Conservation (phyloP, 2,797 vertebrate genomes). For the Neosilurus hyrtlii region DNA sequence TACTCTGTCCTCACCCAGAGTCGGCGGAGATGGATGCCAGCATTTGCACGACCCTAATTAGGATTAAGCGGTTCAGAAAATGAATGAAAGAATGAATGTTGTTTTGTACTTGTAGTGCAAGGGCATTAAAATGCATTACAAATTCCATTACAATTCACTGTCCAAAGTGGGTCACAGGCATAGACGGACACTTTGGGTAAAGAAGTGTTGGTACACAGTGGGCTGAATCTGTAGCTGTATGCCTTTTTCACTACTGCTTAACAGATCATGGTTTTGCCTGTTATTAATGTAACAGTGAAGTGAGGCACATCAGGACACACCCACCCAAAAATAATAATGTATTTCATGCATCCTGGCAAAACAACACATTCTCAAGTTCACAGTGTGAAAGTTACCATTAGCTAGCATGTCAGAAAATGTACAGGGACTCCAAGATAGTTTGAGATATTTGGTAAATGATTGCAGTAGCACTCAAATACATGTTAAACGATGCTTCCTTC, state of each 20-base stretch:
- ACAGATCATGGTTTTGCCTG: background rate
- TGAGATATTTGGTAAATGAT: background rate
- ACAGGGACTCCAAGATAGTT: background rate
- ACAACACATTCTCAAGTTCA: background rate
- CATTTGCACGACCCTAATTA: no score
- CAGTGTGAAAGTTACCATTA: constrained; percentile 1
- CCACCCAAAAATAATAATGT: background rate
- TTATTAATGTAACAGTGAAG: no score
- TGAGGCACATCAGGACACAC: background rate
- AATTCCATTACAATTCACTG: background rate
- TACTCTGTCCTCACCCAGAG: no score
- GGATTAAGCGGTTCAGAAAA: no score
- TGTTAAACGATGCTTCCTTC: background rate
- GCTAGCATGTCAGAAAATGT: background rate
- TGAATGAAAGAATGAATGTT: no score
- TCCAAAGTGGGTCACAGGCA: background rate
- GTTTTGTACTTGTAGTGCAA: background rate
- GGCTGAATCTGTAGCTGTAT: background rate
- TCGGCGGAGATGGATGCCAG: no score
- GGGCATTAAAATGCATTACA: background rate
- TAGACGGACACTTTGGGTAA: background rate
- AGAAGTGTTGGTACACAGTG: background rate
- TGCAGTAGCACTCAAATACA: background rate
- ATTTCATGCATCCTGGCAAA: background rate
- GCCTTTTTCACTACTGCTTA: background rate